phyloP scores from a whole-genome alignment of 2,113 vertebrate species.

The Muntiacus muntjak region DNA sequence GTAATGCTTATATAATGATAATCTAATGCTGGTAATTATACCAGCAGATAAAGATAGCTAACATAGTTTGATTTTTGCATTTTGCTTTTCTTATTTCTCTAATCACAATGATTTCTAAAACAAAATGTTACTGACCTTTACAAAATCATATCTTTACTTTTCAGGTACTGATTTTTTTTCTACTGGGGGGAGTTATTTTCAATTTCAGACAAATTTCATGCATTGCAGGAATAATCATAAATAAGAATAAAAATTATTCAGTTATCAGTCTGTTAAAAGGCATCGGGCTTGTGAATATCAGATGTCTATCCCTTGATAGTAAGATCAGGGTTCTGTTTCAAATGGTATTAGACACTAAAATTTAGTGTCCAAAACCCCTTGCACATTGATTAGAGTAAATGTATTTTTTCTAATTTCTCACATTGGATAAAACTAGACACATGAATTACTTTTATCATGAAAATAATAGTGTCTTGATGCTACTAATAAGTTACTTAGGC shows the following conservation, averaged over 20 bases:
- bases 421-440: background rate
- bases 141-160: background rate
- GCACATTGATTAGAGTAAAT: background rate
- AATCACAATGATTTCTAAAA: background rate
- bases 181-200: background rate
- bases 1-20: too few relatives aligned
- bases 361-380: too few relatives aligned
- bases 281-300: background rate
- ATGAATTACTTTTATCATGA: background rate
- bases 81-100: background rate
- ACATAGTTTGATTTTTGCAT: background rate
- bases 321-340: background rate
- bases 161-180: background rate
- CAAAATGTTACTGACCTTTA: background rate
- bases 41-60: background rate
- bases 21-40: too few relatives aligned
- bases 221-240: background rate
- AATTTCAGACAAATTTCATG: background rate
- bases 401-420: background rate
- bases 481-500: background rate
- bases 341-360: background rate
- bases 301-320: too few relatives aligned
- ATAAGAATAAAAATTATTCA: background rate
- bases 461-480: background rate
- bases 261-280: background rate